Base-by-base conservation (phyloP, 2,113 vertebrate genomes). In the Pimephales promelas region DNA sequence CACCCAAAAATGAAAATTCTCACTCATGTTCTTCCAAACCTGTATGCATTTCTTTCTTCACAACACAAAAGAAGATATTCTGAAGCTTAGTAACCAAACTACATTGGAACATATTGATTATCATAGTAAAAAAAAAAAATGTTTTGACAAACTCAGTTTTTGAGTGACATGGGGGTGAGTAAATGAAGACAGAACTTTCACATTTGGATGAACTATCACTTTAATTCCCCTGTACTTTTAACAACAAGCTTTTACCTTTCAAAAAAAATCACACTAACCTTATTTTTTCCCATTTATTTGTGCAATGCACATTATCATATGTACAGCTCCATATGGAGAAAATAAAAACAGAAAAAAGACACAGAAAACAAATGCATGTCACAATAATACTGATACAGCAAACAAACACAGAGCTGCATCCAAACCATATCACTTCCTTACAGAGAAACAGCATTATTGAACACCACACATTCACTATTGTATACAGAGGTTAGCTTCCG, bases 331-430 rank as follows among this genome's bases (percentile, higher is more conserved):
- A 86, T 92, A 95, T 91, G 90, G 92, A 89, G 88, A 81, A 81
- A 81, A 81, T 13, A 70, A 92, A 91, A 92, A 94, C 92, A 92
- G 90, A 94, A 91, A 93, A 89, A 89, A 91, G 8, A 87, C 87
- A 95, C 93, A 90, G 93, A 94, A 86, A 94, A 93, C 91, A 92
- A 93, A 92, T 96, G 95, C 93, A 97, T 95, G 93, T 93, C 95
- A 95, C 95, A 96, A 91, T 92, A 93, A 92, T 90, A 93, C 90
- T 90, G 96, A 93, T 95, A 97, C 96, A 96, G 95, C 96, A 95
- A 95, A 97, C 96, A 97, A 96, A 94, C 92, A 97, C 94, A 88
- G 66, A 88, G 86, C 89, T 95, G 93, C 93, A 94, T 95, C 94
- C 96, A 93, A 96, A 89, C 87, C 86, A 22, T 85, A 91, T 93